Conservation (phyloP, 2,113 vertebrate species). For the Hydrolagus affinis region DNA sequence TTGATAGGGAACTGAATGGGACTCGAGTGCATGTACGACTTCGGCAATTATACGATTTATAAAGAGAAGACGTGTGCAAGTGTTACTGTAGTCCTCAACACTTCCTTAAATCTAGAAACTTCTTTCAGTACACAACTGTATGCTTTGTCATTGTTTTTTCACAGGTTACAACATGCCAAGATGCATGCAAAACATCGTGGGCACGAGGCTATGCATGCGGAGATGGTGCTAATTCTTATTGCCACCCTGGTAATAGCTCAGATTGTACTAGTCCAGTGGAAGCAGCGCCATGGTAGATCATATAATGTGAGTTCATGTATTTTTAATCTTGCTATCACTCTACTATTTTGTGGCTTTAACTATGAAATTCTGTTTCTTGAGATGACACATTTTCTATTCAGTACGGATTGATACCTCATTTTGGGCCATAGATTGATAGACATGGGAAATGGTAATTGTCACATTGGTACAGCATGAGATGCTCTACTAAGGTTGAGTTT, state of each 20-base stretch:
- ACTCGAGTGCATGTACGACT: no score
- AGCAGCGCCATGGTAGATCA: conserved; percentile 56
- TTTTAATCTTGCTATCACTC: not conserved
- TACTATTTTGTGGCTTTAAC: not conserved
- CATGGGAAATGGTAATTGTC: not conserved
- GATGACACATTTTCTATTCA: not conserved
- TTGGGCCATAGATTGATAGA: not conserved
- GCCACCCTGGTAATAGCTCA: conserved; percentile 53
- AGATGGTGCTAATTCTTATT: conserved; percentile 62
- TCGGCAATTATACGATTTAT: no score
- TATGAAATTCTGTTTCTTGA: not conserved
- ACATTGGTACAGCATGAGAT: not conserved
- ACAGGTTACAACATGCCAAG: conserved; percentile 53
- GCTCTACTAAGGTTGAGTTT: not conserved
- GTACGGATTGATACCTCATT: not conserved
- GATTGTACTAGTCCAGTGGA: conserved; percentile 57
- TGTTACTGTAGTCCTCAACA: no score
- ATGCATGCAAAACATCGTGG: conserved; percentile 48
- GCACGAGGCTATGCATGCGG: conserved; percentile 54
- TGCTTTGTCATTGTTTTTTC: conserved; percentile 22
- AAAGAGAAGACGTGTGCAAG: no score
- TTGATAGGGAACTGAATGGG: no score
- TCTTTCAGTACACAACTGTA: not conserved
- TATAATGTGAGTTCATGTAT: conserved; percentile 44
- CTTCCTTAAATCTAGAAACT: not conserved